Base-by-base conservation (phyloP, 2,113 vertebrate genomes). In the Phylloscopus trochiloides region DNA sequence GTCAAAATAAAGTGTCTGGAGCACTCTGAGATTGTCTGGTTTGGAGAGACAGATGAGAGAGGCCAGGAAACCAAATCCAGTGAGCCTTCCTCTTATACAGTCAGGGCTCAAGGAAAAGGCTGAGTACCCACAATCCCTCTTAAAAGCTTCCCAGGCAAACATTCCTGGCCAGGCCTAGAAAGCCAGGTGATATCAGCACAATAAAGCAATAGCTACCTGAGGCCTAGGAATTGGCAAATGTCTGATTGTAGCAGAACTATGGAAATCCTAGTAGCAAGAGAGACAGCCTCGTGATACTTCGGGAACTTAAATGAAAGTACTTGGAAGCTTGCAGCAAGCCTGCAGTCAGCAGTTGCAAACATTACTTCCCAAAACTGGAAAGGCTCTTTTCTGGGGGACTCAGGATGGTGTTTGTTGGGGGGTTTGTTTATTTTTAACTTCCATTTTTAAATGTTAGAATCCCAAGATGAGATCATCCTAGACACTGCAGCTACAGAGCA, bases 371-470 rank as follows among this genome's bases (percentile, higher is more conserved):
- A 50, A 45, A 86, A 73, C 3, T 14, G 15, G 24, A 63, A 24
- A 26, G 16, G 21, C 3, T 47, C 36, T 21, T 76, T 45, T 26
- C 7, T 0, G 2, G 1, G 19, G 28, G 4, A 2, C 2, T 15
- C 8, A 32, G 7, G 5, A 16, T 59, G 32, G 17, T 52, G n/a
- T 31, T 74, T 36, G 8, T 10, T 71, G 24, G 1, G 9, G 13
- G 4, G 42, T 4, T 43, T 65, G 21, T 29, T 18, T 5, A n/a
- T 48, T 77, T 76, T 55, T 16, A 57, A 73, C 48, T 61, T n/a
- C 32, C n/a, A 68, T 68, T 72, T 77, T 50, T 9, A 88, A 90
- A 55, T 10, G 40, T 54, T 32, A 70, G 36, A 72, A 75, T 28
- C 29, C 36, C 52, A 55, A 71, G 31, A 75, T 51, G 63, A 81